These are phyloP conservation scores for Triplophysa yarkandensis DNA, from an alignment of 2,797 vertebrate genomes.

Conservation along the genomic window DNA sequence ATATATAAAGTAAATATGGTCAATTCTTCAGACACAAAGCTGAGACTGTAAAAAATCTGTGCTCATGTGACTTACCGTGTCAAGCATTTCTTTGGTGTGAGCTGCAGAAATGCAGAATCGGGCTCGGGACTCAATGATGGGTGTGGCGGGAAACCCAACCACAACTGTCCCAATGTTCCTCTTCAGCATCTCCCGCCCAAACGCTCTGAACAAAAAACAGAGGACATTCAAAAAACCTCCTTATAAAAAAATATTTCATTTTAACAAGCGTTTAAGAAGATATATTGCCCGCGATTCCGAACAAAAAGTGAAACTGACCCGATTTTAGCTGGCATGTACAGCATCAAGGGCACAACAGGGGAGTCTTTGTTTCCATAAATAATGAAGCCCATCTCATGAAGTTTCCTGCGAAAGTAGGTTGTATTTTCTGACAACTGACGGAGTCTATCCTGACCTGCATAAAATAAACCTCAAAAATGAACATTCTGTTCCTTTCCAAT, in stretches of 20 bases:
- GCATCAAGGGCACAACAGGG: constrained; percentile 94
- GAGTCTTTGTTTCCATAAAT: constrained; percentile 96
- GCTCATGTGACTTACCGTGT: constrained; percentile 80
- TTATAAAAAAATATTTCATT: not conserved
- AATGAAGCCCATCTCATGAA: constrained; percentile 92
- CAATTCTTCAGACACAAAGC: not conserved
- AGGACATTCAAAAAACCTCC: constrained; percentile 1
- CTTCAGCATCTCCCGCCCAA: constrained; percentile 95
- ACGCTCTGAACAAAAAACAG: constrained; percentile 77
- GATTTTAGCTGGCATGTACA: constrained; percentile 98
- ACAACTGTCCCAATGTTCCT: constrained; percentile 93
- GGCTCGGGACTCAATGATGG: constrained; percentile 95
- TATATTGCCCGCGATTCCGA: not conserved
- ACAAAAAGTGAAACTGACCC: constrained; percentile 70
- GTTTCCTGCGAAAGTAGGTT: constrained; percentile 87
- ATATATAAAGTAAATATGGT: not conserved
- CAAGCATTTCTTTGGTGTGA: constrained; percentile 92
- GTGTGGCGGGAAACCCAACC: constrained; percentile 95
- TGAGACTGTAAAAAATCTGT: not conserved
- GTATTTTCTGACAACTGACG: constrained; percentile 91
- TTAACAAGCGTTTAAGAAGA: not conserved
- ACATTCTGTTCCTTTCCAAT: not conserved
- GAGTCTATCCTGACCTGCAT: constrained; percentile 83
- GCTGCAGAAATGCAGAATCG: constrained; percentile 94
- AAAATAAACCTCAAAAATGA: not conserved